Base-by-base conservation (phyloP, 2,888 invertebrate species). In the Caenorhabditis imperialis region DNA sequence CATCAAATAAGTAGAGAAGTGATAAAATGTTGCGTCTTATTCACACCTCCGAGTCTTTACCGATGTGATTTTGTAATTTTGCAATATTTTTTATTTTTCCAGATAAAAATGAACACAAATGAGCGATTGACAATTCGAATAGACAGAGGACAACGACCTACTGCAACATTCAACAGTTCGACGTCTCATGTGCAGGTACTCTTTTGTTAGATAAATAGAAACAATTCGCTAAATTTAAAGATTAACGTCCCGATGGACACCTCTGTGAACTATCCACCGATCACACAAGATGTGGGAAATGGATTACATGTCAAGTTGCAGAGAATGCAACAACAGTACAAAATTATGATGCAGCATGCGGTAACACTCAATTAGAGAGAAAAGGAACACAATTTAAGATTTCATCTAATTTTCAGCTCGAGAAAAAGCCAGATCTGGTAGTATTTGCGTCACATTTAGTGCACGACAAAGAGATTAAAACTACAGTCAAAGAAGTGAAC, bases 261-360 rank as follows among this genome's bases (percentile, higher is more conserved):
- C 16, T 48, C 54, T 22, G 76, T 78, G 6, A 82, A 82, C 51
- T 77, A 80, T 65, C 79, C 77, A 18, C 69, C 79, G 23, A 58
- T 79, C 20, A 72, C 23, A 33, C 65, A 76, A 40, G 65, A 79
- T n/a, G 40, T 82, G 8, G 44, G 48, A 3, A 61, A 60, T 40
- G 80, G 78, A n/a, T 77, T 75, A 42, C 54, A 33, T 8, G 47
- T 80, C 0, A 71, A 69, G 16, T 23, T 82, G 14, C 79, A 82
- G 48, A 44, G 77, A 35, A 65, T 79, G 62, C 80, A 82, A 37
- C 80, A 82, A 51, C 82, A 82, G 55, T 81, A 74, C 45, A 82
- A 82, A 54, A 79, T 82, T 37, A 48, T 54, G 20, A 65, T 82
- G 27, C 78, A 80, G 30, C 77, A 78, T 63, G 25, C 45, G 42